These are phyloP conservation scores for Leptopilina boulardi DNA, from an alignment of 1,140 invertebrate species.

Conservation along the genomic window DNA sequence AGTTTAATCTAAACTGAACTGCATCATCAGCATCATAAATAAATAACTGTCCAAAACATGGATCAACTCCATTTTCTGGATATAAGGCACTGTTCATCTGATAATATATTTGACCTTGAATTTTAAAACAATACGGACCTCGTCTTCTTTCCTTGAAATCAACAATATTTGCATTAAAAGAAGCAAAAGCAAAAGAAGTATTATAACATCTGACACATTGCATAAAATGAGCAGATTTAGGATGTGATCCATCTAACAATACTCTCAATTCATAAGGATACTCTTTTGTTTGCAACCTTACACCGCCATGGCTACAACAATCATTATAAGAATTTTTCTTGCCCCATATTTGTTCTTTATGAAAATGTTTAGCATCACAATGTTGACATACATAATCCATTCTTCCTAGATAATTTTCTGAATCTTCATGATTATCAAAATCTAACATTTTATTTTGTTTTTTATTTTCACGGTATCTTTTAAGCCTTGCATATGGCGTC, in stretches of 20 bases:
- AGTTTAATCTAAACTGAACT: not conserved
- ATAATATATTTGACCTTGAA: too few species aligned
- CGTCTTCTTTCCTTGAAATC: not conserved
- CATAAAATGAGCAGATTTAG: conserved; percentile 16
- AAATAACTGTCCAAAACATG: too few species aligned
- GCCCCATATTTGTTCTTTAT: conserved; percentile 6
- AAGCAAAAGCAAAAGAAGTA: conserved; percentile 31
- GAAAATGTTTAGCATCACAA: conserved; percentile 34
- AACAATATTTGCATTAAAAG: conserved; percentile 35
- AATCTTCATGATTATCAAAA: too few species aligned
- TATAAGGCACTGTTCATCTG: too few species aligned
- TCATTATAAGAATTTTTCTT: not conserved
- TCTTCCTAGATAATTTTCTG: not conserved
- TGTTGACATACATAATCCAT: conserved; percentile 31
- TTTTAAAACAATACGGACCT: conserved; percentile 31
- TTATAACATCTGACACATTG: conserved; percentile 19
- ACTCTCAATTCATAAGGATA: not conserved
- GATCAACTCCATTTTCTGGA: too few species aligned
- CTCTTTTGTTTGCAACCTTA: not conserved
- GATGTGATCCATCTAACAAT: conserved; percentile 27
- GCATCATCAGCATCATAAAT: conserved; percentile 8
- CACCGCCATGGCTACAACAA: conserved; percentile 31
- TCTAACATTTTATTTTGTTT: not conserved
- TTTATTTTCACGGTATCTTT: too few species aligned
- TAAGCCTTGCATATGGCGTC: too few species aligned